Evolutionary conservation across 1,140 invertebrate species (phyloP), one percentile per base, ranked within the genome.

Genomic region (Saccostrea echinata): DNA sequence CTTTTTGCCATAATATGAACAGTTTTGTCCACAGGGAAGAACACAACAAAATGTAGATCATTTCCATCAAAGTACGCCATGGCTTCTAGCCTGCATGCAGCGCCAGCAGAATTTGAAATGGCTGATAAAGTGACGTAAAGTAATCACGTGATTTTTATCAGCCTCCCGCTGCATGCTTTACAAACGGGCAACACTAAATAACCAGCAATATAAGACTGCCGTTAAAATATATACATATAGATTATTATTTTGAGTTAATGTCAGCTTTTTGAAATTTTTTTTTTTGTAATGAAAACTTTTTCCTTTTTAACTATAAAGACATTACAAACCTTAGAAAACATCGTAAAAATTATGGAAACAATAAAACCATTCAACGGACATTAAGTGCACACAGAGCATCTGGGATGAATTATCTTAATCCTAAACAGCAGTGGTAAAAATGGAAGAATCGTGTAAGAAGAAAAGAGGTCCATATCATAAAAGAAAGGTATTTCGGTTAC

Each of bases 31-130:
- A 43, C 9, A 52, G 81, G 43, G 21, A 83, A 83, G 33, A 18
- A 83, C 30, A 83, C 81, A 33, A 83, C 21, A n/a, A 83, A 83
- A 4, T 83, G 43, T 24, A 30, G n/a, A 83, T 83, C 81, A 18
- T 83, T 43, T 33, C 43, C 43, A 18, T 83, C 9, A 43, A 83
- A 51, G 9, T n/a, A 16, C 81, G 81, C 81, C 81, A 83, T 83
- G 21, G 24, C 24, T 21, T 64, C 16, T 24, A 3, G 33, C 9
- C 43, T 43, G 43, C 6, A 43, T 43, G 43, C 43, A 43, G 30
- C 33, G 30, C n/a, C 76, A 81, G 27, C 33, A 1, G 43, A 43
- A 43, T 33, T 43, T 83, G 33, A 18, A 83, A 57, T 18, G 21
- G 55, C 3, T 57, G 55, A 18, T 12, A 3, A 43, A 43, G 43